A percentile compares a stretch with the other conserved stretches of the same genome.
phyloP scores from a whole-genome alignment of 2,888 invertebrate species.

The Phengaris arion region DNA sequence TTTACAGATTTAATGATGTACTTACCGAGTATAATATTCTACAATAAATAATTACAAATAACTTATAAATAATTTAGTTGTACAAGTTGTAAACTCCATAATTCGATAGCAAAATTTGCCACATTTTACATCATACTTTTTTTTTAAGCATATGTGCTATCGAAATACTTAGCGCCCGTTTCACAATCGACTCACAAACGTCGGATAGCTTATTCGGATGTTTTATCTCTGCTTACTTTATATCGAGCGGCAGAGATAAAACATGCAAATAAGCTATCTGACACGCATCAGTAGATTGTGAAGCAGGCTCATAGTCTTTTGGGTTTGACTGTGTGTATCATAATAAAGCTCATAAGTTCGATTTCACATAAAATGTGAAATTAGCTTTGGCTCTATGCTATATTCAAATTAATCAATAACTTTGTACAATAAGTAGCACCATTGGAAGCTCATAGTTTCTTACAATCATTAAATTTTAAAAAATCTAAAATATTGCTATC shows the following conservation, averaged over 20 bases:
- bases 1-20: neutral
- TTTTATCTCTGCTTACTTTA: no score
- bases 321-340: neutral
- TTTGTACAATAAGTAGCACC: slow-evolving; percentile 23
- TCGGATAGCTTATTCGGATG: no score
- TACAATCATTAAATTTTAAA: neutral
- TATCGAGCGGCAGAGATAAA: no score
- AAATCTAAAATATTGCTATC: slow-evolving; percentile 1
- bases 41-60: neutral
- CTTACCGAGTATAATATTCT: neutral
- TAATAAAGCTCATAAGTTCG: neutral
- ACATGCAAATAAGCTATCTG: no score
- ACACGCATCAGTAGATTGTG: no score
- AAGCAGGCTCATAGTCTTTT: neutral
- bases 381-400: neutral
- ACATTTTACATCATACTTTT: no score
- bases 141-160: no score
- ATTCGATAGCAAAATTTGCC: neutral
- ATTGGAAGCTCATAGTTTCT: neutral
- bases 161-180: no score
- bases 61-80: neutral
- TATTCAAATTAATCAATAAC: neutral
- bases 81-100: neutral
- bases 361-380: neutral
- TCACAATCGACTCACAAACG: no score